phyloP scores from a whole-genome alignment of 2,888 invertebrate genomes.

The Galerucella pusilla region DNA sequence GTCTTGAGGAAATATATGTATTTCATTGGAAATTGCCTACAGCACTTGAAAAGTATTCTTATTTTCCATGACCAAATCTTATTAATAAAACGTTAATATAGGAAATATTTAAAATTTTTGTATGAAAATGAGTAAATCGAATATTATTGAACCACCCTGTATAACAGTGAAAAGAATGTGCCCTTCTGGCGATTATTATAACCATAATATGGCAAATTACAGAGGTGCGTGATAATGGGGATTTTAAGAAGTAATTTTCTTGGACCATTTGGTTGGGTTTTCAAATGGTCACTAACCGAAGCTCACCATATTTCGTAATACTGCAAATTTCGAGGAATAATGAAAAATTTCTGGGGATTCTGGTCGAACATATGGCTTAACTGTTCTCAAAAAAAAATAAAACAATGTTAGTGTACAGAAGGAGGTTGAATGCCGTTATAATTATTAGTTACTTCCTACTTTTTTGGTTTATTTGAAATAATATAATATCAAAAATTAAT shows the following conservation, averaged over 20 bases:
- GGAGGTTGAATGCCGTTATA: background rate
- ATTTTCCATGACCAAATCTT: too few relatives aligned
- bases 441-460: background rate
- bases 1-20: too few relatives aligned
- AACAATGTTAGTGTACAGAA: background rate
- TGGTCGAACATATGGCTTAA: constrained; percentile 23
- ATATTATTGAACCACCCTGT: constrained; percentile 8
- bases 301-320: constrained; percentile 35
- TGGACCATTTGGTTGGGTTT: constrained; percentile 36
- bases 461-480: background rate
- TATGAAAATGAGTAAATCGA: background rate
- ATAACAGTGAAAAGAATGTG: constrained; percentile 10
- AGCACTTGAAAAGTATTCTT: too few relatives aligned
- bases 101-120: too few relatives aligned
- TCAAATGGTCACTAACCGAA: constrained; percentile 41
- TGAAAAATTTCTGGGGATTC: constrained; percentile 23
- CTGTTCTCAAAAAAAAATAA: background rate
- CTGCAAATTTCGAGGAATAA: constrained; percentile 30
- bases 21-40: too few relatives aligned
- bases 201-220: constrained; percentile 36
- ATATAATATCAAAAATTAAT: too few relatives aligned
- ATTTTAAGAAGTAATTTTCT: constrained; percentile 35
- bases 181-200: constrained; percentile 14
- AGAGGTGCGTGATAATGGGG: constrained; percentile 39
- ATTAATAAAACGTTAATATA: too few relatives aligned